phyloP scores from a whole-genome alignment of 92 coral and sea anemone genomes.

The Heliopora coerulea region DNA sequence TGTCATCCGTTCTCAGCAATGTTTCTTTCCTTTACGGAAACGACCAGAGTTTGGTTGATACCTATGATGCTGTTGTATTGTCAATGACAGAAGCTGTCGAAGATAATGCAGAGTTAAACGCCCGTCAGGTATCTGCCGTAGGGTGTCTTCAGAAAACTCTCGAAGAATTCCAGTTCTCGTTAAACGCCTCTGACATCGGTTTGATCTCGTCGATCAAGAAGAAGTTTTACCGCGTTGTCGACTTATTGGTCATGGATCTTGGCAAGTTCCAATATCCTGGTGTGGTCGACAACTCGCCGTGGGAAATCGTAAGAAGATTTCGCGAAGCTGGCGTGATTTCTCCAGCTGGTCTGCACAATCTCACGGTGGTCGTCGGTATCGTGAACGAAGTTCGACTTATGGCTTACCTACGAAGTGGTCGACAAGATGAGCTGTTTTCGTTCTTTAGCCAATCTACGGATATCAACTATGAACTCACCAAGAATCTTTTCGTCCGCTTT shows the following conservation, averaged over 20 bases:
- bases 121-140: conserved; percentile 21
- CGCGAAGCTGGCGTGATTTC: conserved; percentile 16
- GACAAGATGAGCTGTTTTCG: conserved; percentile 31
- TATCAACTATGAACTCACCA: conserved; percentile 9
- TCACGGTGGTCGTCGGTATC: conserved; percentile 17
- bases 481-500: conserved; percentile 12
- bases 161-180: conserved; percentile 26
- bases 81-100: not conserved
- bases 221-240: conserved; percentile 30
- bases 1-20: conserved; percentile 30
- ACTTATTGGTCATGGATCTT: conserved; percentile 5
- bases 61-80: conserved; percentile 11
- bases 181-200: conserved; percentile 15
- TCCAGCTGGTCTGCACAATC: not conserved
- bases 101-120: not conserved
- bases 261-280: conserved; percentile 18
- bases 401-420: conserved; percentile 27
- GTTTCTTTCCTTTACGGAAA: conserved; percentile 37
- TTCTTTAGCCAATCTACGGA: conserved; percentile 29
- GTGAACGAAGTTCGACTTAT: conserved; percentile 32
- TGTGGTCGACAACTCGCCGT: conserved; percentile 32
- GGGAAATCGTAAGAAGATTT: conserved; percentile 18
- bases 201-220: conserved; percentile 32
- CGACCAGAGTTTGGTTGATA: conserved; percentile 4
- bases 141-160: conserved; percentile 17